A percentile compares a stretch with the other conserved stretches of the same genome.
Conservation (phyloP, 2,797 vertebrate species). For the Silurus lanzhouensis region DNA sequence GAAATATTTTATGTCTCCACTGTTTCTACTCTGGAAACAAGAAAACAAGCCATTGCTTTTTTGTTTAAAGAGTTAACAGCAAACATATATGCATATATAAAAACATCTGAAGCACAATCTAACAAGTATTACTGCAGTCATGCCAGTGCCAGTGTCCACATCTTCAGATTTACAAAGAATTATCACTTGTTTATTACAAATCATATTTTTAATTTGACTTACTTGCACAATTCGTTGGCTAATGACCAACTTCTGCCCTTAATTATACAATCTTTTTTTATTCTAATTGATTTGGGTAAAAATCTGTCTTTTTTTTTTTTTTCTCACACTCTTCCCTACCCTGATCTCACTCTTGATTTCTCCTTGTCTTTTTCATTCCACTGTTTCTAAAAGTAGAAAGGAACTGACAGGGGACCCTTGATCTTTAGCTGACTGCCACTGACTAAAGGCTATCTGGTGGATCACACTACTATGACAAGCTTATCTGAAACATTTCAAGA, state of each 20-base stretch:
- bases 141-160: not conserved
- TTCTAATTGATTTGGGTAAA: not conserved
- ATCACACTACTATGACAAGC: constrained; percentile 55
- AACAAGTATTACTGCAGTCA: not conserved
- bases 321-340: not conserved
- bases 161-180: not conserved
- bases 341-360: constrained; percentile 6
- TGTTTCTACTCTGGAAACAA: not conserved
- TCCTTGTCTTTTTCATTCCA: constrained; percentile 18
- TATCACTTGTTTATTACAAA: not conserved
- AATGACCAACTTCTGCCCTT: not conserved
- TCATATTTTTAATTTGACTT: not conserved
- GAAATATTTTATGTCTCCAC: not conserved
- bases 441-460: constrained; percentile 54
- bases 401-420: constrained; percentile 54
- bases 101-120: not conserved
- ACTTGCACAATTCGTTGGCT: not conserved
- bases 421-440: constrained; percentile 61
- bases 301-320: not conserved
- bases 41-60: not conserved
- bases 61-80: not conserved
- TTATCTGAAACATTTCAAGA: constrained; percentile 42
- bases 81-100: not conserved
- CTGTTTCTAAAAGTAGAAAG: constrained; percentile 23
- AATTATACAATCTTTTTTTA: not conserved